Evolutionary conservation across 2,113 vertebrate species (phyloP).

Genomic region (Indri indri): DNA sequence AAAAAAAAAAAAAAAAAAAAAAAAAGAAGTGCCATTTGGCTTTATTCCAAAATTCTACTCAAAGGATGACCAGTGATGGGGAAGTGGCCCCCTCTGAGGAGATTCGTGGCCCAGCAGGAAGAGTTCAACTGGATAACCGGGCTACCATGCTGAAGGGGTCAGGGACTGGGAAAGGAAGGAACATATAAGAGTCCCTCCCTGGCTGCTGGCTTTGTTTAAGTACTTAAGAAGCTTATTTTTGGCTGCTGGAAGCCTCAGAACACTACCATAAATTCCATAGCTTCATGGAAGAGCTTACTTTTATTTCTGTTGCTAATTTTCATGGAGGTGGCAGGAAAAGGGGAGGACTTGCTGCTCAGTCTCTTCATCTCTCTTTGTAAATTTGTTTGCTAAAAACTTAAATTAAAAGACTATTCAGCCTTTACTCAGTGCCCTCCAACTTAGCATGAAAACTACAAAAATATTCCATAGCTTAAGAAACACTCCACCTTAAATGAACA

Average conservation of each 20-base stretch:
- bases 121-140: neutral
- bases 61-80: too few relatives aligned
- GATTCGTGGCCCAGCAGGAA: rapidly evolving
- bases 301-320: neutral
- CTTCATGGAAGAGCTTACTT: neutral
- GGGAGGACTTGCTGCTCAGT: neutral
- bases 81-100: neutral
- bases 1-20: too few relatives aligned
- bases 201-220: neutral
- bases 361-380: neutral
- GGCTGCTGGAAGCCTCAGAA: neutral
- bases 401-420: neutral
- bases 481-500: neutral
- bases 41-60: too few relatives aligned
- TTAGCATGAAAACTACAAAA: slow-evolving; percentile 24
- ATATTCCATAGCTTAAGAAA: neutral
- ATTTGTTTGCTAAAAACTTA: neutral
- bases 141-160: neutral
- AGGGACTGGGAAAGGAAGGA: neutral
- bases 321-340: neutral
- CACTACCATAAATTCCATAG: neutral
- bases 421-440: neutral
- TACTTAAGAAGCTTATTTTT: neutral
- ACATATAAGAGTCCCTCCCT: neutral
- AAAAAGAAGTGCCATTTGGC: neutral